phyloP scores from a whole-genome alignment of 2,888 invertebrate species.

The Pachymerium ferrugineum region DNA sequence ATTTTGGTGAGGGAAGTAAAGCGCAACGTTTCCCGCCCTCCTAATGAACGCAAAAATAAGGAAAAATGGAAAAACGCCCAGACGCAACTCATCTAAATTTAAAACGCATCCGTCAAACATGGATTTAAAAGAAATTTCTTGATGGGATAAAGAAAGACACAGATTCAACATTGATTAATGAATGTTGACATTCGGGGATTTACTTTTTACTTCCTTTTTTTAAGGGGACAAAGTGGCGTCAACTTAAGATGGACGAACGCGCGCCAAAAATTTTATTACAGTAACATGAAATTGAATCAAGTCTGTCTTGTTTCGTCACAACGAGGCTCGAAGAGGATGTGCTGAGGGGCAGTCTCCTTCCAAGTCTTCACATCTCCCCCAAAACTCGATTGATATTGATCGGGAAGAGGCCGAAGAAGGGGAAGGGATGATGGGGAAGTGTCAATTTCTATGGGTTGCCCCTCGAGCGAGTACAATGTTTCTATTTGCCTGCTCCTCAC shows the following conservation, averaged over 20 bases:
- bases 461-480: conserved; percentile 9
- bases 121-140: neutral
- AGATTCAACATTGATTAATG: neutral
- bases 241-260: neutral
- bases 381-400: conserved; percentile 20
- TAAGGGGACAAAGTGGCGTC: neutral
- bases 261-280: conserved; percentile 14
- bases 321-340: neutral
- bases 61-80: conserved; percentile 2
- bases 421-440: conserved; percentile 8
- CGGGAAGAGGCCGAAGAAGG: conserved; percentile 15
- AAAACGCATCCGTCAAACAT: neutral
- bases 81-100: neutral
- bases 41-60: conserved; percentile 14
- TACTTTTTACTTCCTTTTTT: neutral
- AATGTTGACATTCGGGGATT: neutral
- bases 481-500: conserved; percentile 10
- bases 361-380: conserved; percentile 3
- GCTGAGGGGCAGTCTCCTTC: neutral
- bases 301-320: neutral
- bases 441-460: conserved; percentile 18
- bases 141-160: too few relatives aligned
- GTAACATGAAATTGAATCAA: neutral
- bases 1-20: neutral
- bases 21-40: neutral